Conservation (phyloP, 2,888 invertebrate species). For the Ichneumoninae sp. region DNA sequence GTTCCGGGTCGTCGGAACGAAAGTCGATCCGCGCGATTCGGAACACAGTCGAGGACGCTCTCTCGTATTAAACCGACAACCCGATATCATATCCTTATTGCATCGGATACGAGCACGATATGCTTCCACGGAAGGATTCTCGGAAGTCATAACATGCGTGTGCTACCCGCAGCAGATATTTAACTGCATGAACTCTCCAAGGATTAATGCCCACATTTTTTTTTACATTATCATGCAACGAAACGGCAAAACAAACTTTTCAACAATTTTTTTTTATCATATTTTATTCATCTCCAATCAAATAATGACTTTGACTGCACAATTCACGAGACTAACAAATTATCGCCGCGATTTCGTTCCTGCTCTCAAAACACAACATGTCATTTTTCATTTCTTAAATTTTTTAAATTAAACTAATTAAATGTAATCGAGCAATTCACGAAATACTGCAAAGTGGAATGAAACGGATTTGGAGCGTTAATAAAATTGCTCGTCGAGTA, state of each 20-base stretch:
- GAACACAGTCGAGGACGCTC: conserved; percentile 42
- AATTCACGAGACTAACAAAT: not conserved
- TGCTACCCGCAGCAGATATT: conserved; percentile 25
- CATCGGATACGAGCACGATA: conserved; percentile 52
- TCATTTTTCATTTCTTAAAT: not conserved
- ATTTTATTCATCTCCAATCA: not conserved
- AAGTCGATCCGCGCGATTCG: conserved; percentile 62
- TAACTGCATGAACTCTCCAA: conserved; percentile 7
- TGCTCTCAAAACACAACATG: not conserved
- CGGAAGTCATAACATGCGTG: conserved; percentile 47
- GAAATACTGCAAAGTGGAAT: not conserved
- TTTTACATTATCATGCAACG: not conserved
- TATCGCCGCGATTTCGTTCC: too few species aligned
- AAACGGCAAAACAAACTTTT: not conserved
- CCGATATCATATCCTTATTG: conserved; percentile 59
- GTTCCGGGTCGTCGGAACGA: conserved; percentile 48
- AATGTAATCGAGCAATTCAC: not conserved
- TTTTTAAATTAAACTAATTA: not conserved
- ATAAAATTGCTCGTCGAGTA: not conserved
- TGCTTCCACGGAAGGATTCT: conserved; percentile 47
- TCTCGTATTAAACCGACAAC: conserved; percentile 14
- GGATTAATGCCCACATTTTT: conserved; percentile 43
- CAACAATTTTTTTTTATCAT: not conserved
- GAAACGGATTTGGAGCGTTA: not conserved
- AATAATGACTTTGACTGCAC: not conserved